Evolutionary conservation across 1,140 invertebrate genomes (phyloP).

Genomic region (Cydia splendana): DNA sequence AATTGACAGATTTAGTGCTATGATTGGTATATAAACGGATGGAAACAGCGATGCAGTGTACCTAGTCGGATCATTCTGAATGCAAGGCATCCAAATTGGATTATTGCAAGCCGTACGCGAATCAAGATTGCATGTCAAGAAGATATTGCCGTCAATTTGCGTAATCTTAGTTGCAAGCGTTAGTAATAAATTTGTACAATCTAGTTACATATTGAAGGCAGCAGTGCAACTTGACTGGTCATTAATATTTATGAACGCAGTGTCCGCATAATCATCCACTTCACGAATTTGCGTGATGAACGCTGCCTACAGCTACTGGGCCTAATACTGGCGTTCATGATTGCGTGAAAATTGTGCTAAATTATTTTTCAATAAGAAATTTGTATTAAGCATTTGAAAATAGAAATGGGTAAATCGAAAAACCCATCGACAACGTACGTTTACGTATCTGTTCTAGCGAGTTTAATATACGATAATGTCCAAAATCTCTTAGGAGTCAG

Average conservation of each 20-base stretch:
- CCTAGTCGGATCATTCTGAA: not conserved
- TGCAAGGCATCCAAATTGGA: not conserved
- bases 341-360: not conserved
- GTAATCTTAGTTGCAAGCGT: not conserved
- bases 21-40: no score
- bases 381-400: not conserved
- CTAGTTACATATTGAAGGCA: constrained; percentile 1
- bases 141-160: not conserved
- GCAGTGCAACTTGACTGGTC: constrained; percentile 17
- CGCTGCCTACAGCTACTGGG: not conserved
- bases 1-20: no score
- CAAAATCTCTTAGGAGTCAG: not conserved
- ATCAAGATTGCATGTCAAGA: not conserved
- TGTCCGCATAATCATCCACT: constrained; percentile 9
- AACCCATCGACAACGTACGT: not conserved
- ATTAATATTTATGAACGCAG: constrained; percentile 22
- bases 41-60: no score
- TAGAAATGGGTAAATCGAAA: no score
- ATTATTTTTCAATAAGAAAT: not conserved
- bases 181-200: not conserved
- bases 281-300: constrained; percentile 21
- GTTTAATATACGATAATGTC: not conserved
- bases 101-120: not conserved
- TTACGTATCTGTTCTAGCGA: not conserved
- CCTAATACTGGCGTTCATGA: not conserved